These are phyloP conservation scores for Saguinus imperator DNA, from an alignment of 2,113 vertebrate genomes.

Conservation along the genomic window DNA sequence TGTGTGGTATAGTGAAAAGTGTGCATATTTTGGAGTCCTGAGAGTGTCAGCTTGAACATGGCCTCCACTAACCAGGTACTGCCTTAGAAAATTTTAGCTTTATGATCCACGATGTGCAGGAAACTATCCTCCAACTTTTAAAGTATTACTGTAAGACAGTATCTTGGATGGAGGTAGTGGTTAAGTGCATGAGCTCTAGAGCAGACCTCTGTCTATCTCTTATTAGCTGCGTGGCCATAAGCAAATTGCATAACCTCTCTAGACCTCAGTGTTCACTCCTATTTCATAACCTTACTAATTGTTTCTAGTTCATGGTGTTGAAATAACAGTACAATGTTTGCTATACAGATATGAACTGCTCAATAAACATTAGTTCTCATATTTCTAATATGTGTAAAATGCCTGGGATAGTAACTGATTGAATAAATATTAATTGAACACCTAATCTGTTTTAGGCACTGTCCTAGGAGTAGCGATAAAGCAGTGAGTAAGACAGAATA, in stretches of 20 bases:
- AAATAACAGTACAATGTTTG: not conserved
- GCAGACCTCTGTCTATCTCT: not conserved
- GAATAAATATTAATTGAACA: not conserved
- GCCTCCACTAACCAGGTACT: not conserved
- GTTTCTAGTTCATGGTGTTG: not conserved
- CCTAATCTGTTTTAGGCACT: not conserved
- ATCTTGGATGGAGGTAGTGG: not conserved
- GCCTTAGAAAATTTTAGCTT: not conserved
- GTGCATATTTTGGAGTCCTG: not conserved
- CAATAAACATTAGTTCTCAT: not conserved
- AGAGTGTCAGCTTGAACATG: not conserved
- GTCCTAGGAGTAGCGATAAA: not conserved
- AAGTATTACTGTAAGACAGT: not conserved
- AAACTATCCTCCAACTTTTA: not conserved
- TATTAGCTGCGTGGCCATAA: not conserved
- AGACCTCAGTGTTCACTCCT: not conserved
- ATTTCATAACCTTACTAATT: not conserved
- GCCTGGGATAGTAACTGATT: not conserved
- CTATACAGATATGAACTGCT: not conserved
- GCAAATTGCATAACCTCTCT: not conserved
- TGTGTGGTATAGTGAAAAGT: not conserved
- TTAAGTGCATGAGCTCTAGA: not conserved
- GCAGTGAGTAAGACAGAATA: not conserved
- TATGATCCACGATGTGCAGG: not conserved
- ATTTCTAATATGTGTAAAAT: slow-evolving; percentile 7